Base-by-base conservation (phyloP, 2,113 vertebrate genomes). In the Platysternon megacephalum region DNA sequence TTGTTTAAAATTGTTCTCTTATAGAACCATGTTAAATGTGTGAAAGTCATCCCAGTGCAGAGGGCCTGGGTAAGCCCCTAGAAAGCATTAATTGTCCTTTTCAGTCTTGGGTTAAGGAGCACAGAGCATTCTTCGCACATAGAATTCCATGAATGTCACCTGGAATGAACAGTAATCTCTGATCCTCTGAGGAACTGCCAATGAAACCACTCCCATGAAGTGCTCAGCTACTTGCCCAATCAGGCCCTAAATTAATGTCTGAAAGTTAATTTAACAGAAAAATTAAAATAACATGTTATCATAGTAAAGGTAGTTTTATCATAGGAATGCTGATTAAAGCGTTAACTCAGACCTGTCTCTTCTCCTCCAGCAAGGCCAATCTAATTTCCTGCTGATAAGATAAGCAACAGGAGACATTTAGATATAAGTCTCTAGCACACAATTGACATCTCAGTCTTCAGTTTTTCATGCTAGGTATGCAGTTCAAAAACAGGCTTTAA, bases 241-340 rank as follows among this genome's bases (percentile, higher is more conserved):
- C 52, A 91, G 49, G 39, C 48, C 46, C 79, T 35, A 94, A 93
- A 92, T 88, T 82, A 85, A 21, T 48, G 11, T 35, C 46, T 95
- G 87, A 93, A 97, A 65, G 49, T 79, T 90, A 85, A 95, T 95
- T 94, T 95, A 82, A 44, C 11, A 53, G 83, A 92, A 95, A 22
- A 95, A 92, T 94, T 82, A 94, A 94, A 88, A 87, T 35, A 42
- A 13, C 3, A 74, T 26, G 49, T 81, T 97, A 72, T 49, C 39
- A 68, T 94, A 89, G 85, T 85, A 92, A 32, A 89, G 7, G 12
- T 7, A 89, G 7, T 86, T 42, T 97, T 93, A 83, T 56, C 49
- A 48, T 79, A 58, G 65, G 58, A 93, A 91, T 90, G 83, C 52
- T 84, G 72, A 96, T 94, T 42, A 92, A 93, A 96, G 55, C 87